Conservation (phyloP, 2,888 invertebrate genomes). For the Ypsolopha scabrella region DNA sequence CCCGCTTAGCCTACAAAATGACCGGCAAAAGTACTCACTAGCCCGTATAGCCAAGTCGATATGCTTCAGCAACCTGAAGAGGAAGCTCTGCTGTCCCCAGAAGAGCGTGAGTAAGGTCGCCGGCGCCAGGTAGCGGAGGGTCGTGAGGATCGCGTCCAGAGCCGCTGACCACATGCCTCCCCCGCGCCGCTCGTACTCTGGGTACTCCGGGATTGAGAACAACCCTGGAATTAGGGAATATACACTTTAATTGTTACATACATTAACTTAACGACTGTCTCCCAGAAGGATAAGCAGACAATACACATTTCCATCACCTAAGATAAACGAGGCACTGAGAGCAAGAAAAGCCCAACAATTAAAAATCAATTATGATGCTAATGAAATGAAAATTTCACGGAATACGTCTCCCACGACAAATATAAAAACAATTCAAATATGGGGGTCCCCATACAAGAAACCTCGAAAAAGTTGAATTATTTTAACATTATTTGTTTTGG, state of each 20-base stretch:
- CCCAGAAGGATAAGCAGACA: too few species aligned
- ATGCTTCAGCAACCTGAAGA: slow-evolving; percentile 61
- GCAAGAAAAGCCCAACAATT: background rate
- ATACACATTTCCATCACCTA: too few species aligned
- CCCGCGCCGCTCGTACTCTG: slow-evolving; percentile 39
- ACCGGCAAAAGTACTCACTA: slow-evolving; percentile 38
- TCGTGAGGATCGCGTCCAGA: slow-evolving; percentile 52
- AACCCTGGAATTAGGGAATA: slow-evolving; percentile 36
- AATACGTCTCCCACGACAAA: too few species aligned
- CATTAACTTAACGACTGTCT: too few species aligned
- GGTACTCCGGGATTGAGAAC: slow-evolving; percentile 60
- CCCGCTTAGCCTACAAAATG: too few species aligned
- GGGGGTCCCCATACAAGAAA: too few species aligned
- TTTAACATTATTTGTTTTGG: too few species aligned
- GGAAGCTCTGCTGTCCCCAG: slow-evolving; percentile 67
- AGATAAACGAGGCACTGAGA: too few species aligned
- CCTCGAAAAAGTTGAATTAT: too few species aligned
- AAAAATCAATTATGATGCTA: background rate
- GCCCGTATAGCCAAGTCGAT: slow-evolving; percentile 67
- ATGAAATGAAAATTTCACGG: background rate
- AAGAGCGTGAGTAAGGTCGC: slow-evolving; percentile 66
- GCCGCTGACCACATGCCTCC: slow-evolving; percentile 65
- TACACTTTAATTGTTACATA: too few species aligned
- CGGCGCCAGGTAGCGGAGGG: slow-evolving; percentile 68
- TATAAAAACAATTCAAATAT: too few species aligned